These are phyloP conservation scores for Oceanodroma leucorhoa DNA, from an alignment of 2,797 vertebrate genomes.

Conservation along the genomic window DNA sequence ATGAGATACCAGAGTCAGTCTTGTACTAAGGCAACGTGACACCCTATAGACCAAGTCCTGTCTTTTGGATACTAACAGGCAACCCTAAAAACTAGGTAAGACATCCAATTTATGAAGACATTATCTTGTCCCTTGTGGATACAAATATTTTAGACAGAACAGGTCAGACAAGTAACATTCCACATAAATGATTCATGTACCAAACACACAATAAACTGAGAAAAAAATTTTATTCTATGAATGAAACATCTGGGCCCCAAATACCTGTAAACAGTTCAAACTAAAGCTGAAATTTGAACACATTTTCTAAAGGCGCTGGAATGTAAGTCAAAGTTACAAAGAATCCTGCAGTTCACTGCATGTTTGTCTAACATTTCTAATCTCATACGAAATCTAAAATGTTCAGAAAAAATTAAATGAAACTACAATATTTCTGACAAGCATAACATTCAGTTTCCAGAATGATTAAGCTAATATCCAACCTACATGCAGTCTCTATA, in stretches of 20 bases:
- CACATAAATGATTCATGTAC: neutral
- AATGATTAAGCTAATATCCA: neutral
- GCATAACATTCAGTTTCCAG: neutral
- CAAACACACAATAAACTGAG: neutral
- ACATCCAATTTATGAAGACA: neutral
- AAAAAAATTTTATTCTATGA: neutral
- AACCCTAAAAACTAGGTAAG: neutral
- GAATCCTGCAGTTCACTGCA: neutral
- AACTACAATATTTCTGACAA: neutral
- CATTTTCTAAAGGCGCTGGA: neutral
- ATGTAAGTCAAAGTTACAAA: neutral
- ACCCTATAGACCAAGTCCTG: neutral
- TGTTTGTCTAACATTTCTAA: neutral
- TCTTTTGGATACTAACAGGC: neutral
- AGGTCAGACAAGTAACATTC: neutral
- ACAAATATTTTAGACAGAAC: neutral
- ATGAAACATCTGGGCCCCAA: neutral
- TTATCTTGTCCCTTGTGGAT: neutral
- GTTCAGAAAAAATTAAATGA: neutral
- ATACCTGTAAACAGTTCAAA: neutral
- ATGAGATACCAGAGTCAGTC: neutral
- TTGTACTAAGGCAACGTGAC: neutral
- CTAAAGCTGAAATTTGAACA: neutral
- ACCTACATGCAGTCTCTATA: neutral
- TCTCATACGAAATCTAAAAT: neutral